Evolutionary conservation across 2,888 invertebrate species (phyloP).

Genomic region (Polymixis lichenea): DNA sequence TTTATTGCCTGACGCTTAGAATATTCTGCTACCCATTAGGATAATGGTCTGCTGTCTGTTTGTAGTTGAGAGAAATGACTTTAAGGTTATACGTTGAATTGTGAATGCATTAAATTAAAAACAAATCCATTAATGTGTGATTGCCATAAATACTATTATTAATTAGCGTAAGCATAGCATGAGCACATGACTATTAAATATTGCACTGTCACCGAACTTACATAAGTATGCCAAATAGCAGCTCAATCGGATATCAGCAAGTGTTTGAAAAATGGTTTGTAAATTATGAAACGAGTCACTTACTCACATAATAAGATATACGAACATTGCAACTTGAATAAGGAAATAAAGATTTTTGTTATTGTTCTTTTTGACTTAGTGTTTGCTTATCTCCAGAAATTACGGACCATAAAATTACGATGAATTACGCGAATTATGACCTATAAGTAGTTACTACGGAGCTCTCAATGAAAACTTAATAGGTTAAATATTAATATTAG

Average conservation of each 20-base stretch:
- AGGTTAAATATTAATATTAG: not conserved
- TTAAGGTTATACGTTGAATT: not conserved
- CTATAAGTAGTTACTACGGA: too few relatives aligned
- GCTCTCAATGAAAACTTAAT: too few relatives aligned
- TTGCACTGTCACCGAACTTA: not conserved
- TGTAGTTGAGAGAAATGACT: slow-evolving; percentile 14
- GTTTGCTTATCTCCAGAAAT: not conserved
- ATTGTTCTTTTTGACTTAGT: not conserved
- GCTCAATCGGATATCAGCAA: not conserved
- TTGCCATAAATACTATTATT: not conserved
- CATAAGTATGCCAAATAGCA: not conserved
- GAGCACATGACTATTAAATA: not conserved
- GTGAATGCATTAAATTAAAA: not conserved
- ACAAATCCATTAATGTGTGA: not conserved
- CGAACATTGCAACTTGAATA: not conserved
- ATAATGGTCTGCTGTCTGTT: slow-evolving; percentile 24
- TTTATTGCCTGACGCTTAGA: slow-evolving; percentile 23
- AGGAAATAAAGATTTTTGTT: not conserved
- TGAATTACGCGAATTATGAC: too few relatives aligned
- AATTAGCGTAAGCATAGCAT: not conserved
- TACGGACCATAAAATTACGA: not conserved
- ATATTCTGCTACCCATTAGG: slow-evolving; percentile 24
- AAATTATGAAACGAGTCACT: not conserved
- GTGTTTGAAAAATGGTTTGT: not conserved
- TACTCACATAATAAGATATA: not conserved